These are phyloP conservation scores for Mylabris sibirica DNA, from an alignment of 2,888 invertebrate genomes.

Conservation along the genomic window DNA sequence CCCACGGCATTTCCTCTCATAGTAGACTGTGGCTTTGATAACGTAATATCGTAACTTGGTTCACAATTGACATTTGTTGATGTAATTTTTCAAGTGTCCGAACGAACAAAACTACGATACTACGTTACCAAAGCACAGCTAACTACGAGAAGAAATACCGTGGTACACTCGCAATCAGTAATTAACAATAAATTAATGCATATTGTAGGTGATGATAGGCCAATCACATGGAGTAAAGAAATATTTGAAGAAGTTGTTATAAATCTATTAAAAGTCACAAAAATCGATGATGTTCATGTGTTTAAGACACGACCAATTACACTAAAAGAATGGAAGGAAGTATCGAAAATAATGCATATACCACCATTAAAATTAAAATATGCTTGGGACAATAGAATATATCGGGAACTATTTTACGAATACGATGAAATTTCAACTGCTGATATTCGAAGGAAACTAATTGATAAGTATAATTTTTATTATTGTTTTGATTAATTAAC, in stretches of 20 bases:
- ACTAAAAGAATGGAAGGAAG: slow-evolving; percentile 36
- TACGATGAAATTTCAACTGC: slow-evolving; percentile 15
- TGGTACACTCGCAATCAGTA: no score
- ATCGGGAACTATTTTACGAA: slow-evolving; percentile 41
- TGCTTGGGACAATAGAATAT: slow-evolving; percentile 40
- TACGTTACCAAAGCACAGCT: no score
- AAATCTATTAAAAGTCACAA: slow-evolving; percentile 35
- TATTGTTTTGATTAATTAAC: slow-evolving; percentile 32
- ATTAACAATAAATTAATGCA: not conserved
- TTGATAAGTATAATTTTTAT: slow-evolving; percentile 21
- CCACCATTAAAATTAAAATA: slow-evolving; percentile 33
- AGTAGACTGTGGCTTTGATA: no score
- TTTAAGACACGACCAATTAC: slow-evolving; percentile 37
- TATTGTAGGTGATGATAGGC: slow-evolving; percentile 2
- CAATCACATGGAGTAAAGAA: slow-evolving; percentile 33
- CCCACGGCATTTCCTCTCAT: no score
- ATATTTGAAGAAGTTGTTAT: slow-evolving; percentile 36
- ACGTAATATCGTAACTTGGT: no score
- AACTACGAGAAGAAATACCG: no score
- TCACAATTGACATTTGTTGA: no score
- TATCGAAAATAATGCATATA: slow-evolving; percentile 39
- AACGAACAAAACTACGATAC: no score
- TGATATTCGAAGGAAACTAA: slow-evolving; percentile 31
- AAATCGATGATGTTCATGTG: slow-evolving; percentile 32
- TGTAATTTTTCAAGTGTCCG: no score